phyloP scores from a whole-genome alignment of 2,113 vertebrate genomes.

The Carlito syrichta region DNA sequence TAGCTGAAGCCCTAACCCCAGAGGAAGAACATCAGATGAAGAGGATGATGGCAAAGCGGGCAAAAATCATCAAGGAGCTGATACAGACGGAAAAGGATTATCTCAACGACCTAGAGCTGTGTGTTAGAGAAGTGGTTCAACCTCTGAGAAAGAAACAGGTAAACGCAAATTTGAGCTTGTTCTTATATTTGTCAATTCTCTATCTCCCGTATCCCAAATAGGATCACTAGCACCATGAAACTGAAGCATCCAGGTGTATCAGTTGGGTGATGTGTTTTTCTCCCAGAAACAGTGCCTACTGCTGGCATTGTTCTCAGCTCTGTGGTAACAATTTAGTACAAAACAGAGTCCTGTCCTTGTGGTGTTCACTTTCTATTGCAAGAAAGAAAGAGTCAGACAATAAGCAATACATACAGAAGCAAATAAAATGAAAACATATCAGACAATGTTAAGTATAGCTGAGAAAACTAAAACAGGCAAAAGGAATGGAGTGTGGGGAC shows the following conservation, averaged over 20 bases:
- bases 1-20: slow-evolving; percentile 63
- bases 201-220: not conserved
- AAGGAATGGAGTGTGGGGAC: too few species aligned
- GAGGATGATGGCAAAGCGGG: slow-evolving; percentile 90
- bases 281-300: not conserved
- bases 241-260: not conserved
- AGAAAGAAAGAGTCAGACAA: not conserved
- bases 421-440: not conserved
- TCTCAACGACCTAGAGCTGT: slow-evolving; percentile 90
- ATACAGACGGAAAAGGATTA: slow-evolving; percentile 94
- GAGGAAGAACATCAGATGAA: slow-evolving; percentile 83
- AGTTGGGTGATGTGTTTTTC: not conserved
- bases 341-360: not conserved
- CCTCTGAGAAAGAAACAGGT: slow-evolving; percentile 92
- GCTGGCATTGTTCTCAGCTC: not conserved
- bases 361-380: not conserved
- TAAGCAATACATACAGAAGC: not conserved
- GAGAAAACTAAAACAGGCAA: not conserved
- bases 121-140: slow-evolving; percentile 91
- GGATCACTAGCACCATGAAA: not conserved
- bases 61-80: slow-evolving; percentile 92
- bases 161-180: not conserved
- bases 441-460: not conserved
- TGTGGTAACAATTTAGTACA: not conserved
- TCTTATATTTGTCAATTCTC: not conserved